Evolutionary conservation across 1,140 invertebrate genomes (phyloP).

Genomic region (Pantala flavescens): DNA sequence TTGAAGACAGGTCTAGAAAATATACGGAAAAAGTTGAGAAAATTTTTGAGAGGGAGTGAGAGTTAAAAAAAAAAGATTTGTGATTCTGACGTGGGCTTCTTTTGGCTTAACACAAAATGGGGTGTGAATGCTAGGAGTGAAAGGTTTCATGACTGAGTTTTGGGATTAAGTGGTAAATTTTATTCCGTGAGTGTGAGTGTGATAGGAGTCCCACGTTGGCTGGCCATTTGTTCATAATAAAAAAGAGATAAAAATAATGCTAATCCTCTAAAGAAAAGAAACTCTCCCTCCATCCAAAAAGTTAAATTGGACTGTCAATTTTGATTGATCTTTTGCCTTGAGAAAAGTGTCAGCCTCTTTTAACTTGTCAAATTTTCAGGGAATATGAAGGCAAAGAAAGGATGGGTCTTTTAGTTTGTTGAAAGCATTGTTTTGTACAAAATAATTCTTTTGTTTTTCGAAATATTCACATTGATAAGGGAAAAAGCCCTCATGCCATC

Average conservation of each 20-base stretch:
- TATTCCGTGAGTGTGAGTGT: neutral
- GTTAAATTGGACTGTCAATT: too few species aligned
- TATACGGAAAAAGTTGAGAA: neutral
- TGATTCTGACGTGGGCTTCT: neutral
- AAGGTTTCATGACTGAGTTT: neutral
- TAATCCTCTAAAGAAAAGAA: neutral
- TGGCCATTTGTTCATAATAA: neutral
- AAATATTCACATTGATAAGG: too few species aligned
- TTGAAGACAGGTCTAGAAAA: neutral
- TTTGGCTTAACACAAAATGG: neutral
- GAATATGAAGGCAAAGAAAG: too few species aligned
- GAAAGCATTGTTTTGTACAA: too few species aligned
- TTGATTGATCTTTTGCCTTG: too few species aligned
- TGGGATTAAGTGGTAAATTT: neutral
- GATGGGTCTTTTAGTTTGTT: too few species aligned
- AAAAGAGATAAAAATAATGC: neutral
- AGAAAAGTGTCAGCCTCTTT: too few species aligned
- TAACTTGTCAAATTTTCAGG: too few species aligned
- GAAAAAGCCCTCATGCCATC: too few species aligned
- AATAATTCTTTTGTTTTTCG: too few species aligned
- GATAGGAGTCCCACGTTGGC: neutral
- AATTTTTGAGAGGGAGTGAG: neutral
- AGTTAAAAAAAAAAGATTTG: neutral
- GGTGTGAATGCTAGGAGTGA: neutral
- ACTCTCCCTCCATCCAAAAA: neutral